A percentile compares a stretch with the other conserved stretches of the same genome.
phyloP scores from a whole-genome alignment of 2,888 invertebrate genomes.

The Nomada flava region DNA sequence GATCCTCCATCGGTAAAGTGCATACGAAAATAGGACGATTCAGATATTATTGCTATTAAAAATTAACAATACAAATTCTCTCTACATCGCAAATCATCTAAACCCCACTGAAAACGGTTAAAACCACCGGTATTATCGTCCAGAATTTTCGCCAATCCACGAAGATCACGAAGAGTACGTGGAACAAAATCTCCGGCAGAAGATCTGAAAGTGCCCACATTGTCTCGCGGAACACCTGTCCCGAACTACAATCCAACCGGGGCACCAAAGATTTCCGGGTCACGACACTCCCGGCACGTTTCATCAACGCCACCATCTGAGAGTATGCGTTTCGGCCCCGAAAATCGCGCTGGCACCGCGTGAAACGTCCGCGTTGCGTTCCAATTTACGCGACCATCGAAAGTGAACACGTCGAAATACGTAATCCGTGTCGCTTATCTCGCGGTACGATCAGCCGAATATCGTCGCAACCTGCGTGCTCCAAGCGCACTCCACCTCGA shows the following conservation, averaged over 20 bases:
- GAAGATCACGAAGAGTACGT: no score
- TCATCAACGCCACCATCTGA: background rate
- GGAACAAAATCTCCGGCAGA: background rate
- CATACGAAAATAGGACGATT: no score
- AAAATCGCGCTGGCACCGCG: background rate
- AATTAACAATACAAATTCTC: no score
- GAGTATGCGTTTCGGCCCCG: background rate
- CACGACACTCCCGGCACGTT: background rate
- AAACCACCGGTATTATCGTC: no score
- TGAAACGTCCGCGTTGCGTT: constrained; percentile 57
- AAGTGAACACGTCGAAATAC: constrained; percentile 67
- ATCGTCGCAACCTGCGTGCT: constrained; percentile 42
- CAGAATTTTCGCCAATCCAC: no score
- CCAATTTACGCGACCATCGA: constrained; percentile 68
- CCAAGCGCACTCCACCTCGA: background rate
- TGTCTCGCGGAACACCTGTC: background rate
- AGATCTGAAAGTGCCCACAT: background rate
- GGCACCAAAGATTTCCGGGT: background rate
- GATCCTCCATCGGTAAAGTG: no score
- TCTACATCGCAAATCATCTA: no score
- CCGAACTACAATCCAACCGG: background rate
- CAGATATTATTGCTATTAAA: no score
- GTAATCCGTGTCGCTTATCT: constrained; percentile 63
- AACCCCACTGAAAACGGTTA: no score
- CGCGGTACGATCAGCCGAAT: constrained; percentile 55